Evolutionary conservation across 2,888 invertebrate species (phyloP).

Genomic region (Drosophila tripunctata): DNA sequence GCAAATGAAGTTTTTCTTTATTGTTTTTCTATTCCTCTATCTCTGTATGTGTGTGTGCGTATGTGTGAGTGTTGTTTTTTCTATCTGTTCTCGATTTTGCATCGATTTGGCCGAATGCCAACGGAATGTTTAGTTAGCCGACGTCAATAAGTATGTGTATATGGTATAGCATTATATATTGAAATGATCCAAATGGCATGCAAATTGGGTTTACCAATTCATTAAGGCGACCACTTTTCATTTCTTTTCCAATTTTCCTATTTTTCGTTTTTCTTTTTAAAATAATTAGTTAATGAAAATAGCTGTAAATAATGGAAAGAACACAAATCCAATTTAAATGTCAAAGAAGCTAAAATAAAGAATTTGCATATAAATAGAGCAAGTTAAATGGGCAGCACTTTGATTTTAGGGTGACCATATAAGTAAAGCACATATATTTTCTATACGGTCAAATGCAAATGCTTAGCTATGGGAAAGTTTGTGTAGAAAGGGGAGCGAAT

Average conservation of each 20-base stretch:
- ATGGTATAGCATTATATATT: too few species aligned
- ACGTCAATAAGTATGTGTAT: slow-evolving; percentile 61
- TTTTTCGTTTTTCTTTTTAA: not conserved
- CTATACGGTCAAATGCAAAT: not conserved
- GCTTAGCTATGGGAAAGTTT: too few species aligned
- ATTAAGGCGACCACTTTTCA: slow-evolving; percentile 29
- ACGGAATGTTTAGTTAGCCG: slow-evolving; percentile 64
- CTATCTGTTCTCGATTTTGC: slow-evolving; percentile 52
- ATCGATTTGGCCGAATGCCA: slow-evolving; percentile 69
- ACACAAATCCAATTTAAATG: not conserved
- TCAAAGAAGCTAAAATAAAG: not conserved
- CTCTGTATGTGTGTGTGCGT: slow-evolving; percentile 15
- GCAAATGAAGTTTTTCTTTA: slow-evolving; percentile 40
- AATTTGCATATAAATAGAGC: not conserved
- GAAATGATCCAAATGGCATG: slow-evolving; percentile 64
- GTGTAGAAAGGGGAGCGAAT: too few species aligned
- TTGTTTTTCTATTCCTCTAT: slow-evolving; percentile 24
- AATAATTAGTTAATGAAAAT: slow-evolving; percentile 20
- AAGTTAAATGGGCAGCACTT: not conserved
- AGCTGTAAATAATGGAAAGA: not conserved
- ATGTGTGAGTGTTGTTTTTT: slow-evolving; percentile 29
- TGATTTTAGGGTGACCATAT: slow-evolving; percentile 1
- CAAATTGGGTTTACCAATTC: slow-evolving; percentile 43
- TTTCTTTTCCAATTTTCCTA: not conserved
- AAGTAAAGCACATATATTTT: not conserved